Percentiles rank a stretch among this genome's conserved stretches.
Evolutionary conservation across 2,888 invertebrate genomes (phyloP).

Genomic region (Tenthredo livida): DNA sequence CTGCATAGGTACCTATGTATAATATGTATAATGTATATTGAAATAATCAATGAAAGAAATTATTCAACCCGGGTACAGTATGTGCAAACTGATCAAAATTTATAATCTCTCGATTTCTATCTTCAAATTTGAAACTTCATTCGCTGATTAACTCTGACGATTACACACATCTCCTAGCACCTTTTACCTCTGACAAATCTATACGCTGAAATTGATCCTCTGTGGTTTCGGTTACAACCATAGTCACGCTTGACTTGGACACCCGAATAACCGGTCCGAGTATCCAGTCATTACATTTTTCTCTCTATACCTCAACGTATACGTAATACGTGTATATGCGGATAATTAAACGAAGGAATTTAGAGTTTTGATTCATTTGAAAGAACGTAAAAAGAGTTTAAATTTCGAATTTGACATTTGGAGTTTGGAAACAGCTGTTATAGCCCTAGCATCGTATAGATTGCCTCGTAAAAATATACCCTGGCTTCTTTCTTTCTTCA

Average conservation of each 20-base stretch:
- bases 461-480: background rate
- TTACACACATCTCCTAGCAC: background rate
- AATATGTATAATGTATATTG: background rate
- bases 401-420: background rate
- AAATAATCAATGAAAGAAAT: background rate
- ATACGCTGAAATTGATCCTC: slow-evolving; percentile 9
- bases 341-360: slow-evolving; percentile 1
- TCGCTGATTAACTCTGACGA: background rate
- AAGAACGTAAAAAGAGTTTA: background rate
- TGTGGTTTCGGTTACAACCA: background rate
- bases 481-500: background rate
- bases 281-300: slow-evolving; percentile 4
- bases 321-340: too few species aligned
- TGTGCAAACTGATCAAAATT: background rate
- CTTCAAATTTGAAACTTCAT: background rate
- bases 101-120: background rate
- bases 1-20: too few species aligned
- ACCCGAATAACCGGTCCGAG: slow-evolving; percentile 21
- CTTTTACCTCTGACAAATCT: slow-evolving; percentile 8
- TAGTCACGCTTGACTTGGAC: background rate
- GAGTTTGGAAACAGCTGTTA: background rate
- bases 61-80: background rate
- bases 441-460: background rate
- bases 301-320: background rate
- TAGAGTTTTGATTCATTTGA: background rate